These are phyloP conservation scores for Trachymyrmex septentrionalis DNA, from an alignment of 1,140 invertebrate genomes.

Conservation along the genomic window DNA sequence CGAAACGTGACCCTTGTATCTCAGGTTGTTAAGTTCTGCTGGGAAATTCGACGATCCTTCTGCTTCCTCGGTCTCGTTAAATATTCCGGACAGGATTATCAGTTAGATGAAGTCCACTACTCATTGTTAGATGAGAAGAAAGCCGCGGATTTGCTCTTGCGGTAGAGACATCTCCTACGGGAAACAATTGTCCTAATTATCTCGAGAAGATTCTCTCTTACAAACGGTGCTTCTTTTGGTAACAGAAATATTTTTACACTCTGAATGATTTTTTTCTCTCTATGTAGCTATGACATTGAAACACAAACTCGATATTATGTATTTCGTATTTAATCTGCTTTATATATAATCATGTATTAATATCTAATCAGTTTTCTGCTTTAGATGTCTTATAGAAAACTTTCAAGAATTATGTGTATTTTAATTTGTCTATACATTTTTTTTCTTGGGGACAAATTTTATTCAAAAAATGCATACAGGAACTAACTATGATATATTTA, in stretches of 20 bases:
- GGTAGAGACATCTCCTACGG: neutral
- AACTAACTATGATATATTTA: neutral
- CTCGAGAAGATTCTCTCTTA: neutral
- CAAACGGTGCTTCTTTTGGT: neutral
- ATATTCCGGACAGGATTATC: conserved; percentile 21
- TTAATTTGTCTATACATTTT: neutral
- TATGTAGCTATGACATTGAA: neutral
- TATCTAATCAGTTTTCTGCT: neutral
- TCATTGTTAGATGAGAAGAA: neutral
- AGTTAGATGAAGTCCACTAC: conserved; percentile 1
- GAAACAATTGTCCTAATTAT: conserved; percentile 3
- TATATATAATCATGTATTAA: too few relatives aligned
- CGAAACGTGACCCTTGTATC: conserved; percentile 67
- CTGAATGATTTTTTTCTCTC: neutral
- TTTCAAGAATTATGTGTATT: neutral
- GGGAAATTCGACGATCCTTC: conserved; percentile 31
- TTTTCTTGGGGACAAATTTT: neutral
- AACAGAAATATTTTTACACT: neutral
- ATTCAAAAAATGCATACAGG: neutral
- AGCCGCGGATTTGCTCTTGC: neutral
- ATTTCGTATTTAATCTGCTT: too few relatives aligned
- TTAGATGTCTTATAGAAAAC: neutral
- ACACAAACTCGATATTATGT: neutral
- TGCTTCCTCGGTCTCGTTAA: neutral
- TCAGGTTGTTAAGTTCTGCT: conserved; percentile 48